A percentile compares a stretch with the other conserved stretches of the same genome.
phyloP scores from a whole-genome alignment of 2,113 vertebrate species.

The Hymenochirus boettgeri region DNA sequence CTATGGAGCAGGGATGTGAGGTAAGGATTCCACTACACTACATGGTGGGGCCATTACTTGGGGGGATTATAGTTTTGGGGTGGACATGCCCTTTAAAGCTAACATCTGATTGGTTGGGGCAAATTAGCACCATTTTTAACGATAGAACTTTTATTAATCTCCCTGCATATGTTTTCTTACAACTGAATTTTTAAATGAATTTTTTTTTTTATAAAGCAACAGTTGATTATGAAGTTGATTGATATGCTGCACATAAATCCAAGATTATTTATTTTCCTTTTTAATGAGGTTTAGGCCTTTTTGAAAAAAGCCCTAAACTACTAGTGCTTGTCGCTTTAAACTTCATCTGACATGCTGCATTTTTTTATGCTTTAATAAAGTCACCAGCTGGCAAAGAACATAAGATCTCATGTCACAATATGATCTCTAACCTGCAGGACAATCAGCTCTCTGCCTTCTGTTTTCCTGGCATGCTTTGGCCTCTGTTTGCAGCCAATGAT shows the following conservation, averaged over 20 bases:
- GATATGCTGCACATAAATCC: neutral
- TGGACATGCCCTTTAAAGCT: too few species aligned
- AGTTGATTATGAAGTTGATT: too few species aligned
- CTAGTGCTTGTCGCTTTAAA: constrained; percentile 60
- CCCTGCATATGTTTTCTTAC: too few species aligned
- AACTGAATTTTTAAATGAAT: too few species aligned
- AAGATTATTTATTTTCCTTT: constrained; percentile 10
- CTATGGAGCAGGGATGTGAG: too few species aligned
- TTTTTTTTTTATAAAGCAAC: too few species aligned
- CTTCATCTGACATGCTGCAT: constrained; percentile 70
- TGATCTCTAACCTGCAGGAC: constrained; percentile 17
- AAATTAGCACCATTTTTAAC: too few species aligned
- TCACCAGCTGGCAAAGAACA: constrained; percentile 51
- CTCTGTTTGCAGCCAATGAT: constrained; percentile 70
- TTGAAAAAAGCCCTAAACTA: constrained; percentile 42
- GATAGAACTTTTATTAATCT: too few species aligned
- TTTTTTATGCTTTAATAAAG: constrained; percentile 59
- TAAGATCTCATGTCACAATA: constrained; percentile 39
- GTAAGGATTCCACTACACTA: too few species aligned
- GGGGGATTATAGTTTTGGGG: too few species aligned
- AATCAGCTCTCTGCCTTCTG: constrained; percentile 45
- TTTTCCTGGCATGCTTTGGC: constrained; percentile 63
- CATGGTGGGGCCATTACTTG: too few species aligned
- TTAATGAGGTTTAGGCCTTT: constrained; percentile 48
- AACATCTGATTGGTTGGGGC: too few species aligned